A percentile compares a stretch with the other conserved stretches of the same genome.
Conservation (phyloP, 1,140 invertebrate species). For the Alviniconcha marisindica region DNA sequence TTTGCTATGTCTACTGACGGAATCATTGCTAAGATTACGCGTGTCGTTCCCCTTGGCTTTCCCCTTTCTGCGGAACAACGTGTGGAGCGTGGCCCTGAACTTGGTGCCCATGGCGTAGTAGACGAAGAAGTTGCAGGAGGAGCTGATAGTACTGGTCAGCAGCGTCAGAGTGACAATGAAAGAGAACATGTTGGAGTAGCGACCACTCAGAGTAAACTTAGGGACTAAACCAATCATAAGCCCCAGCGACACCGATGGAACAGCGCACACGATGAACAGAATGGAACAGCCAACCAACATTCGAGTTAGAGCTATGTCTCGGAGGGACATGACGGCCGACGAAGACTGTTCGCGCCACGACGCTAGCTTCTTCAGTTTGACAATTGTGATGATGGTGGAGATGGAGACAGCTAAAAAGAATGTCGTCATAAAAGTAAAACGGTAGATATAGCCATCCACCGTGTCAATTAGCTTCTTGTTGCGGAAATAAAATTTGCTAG, state of each 20-base stretch:
- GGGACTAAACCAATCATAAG: background rate
- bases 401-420: background rate
- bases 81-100: slow-evolving; percentile 23
- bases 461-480: background rate
- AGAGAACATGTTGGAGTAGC: slow-evolving; percentile 9
- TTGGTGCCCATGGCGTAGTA: slow-evolving; percentile 12
- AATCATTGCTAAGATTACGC: no score
- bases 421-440: background rate
- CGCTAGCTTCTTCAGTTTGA: background rate
- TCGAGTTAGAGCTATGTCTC: slow-evolving; percentile 11
- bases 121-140: slow-evolving; percentile 27
- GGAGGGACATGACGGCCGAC: background rate
- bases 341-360: background rate
- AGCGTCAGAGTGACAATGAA: background rate
- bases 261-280: background rate
- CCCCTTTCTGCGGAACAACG: no score
- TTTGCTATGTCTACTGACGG: no score
- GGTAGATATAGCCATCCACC: background rate
- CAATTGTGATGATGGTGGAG: background rate
- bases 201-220: background rate
- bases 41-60: no score
- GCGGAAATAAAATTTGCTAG: slow-evolving; percentile 5
- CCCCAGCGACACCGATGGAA: background rate
- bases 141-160: background rate
- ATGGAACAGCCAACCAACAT: slow-evolving; percentile 25